Evolutionary conservation across 2,113 vertebrate genomes (phyloP).

Genomic region (Bungarus multicinctus): DNA sequence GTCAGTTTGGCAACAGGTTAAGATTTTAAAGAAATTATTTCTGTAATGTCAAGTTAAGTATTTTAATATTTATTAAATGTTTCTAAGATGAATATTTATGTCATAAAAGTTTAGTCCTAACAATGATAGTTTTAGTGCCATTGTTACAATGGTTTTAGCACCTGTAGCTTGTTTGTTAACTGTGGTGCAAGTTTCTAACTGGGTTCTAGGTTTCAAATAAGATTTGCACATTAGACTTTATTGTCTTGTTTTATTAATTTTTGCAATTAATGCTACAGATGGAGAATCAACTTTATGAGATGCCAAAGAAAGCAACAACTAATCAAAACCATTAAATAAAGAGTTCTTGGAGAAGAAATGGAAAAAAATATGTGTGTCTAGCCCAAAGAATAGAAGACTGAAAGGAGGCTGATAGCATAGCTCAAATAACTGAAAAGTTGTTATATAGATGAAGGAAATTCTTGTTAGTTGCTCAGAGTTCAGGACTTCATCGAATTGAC

Average conservation of each 20-base stretch:
- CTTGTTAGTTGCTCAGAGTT: background rate
- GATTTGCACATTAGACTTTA: background rate
- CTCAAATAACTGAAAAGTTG: background rate
- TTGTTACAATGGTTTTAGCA: background rate
- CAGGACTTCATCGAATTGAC: background rate
- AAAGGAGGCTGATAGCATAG: background rate
- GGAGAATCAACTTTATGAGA: background rate
- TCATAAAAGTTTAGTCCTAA: background rate
- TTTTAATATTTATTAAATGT: background rate
- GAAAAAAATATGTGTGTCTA: background rate
- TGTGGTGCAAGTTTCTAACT: background rate
- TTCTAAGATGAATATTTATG: background rate
- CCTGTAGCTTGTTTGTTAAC: background rate
- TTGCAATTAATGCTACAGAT: background rate
- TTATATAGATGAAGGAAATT: background rate
- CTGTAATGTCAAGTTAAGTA: background rate
- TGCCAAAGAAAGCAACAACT: background rate
- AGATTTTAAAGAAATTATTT: background rate
- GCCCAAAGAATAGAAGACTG: background rate
- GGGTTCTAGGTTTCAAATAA: background rate
- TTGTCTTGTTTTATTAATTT: background rate
- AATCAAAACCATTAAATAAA: background rate
- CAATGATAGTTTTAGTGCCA: background rate
- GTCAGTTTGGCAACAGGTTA: background rate
- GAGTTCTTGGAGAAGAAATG: background rate